phyloP scores from a whole-genome alignment of 2,888 invertebrate species.

The Archaeoteleia sp. region DNA sequence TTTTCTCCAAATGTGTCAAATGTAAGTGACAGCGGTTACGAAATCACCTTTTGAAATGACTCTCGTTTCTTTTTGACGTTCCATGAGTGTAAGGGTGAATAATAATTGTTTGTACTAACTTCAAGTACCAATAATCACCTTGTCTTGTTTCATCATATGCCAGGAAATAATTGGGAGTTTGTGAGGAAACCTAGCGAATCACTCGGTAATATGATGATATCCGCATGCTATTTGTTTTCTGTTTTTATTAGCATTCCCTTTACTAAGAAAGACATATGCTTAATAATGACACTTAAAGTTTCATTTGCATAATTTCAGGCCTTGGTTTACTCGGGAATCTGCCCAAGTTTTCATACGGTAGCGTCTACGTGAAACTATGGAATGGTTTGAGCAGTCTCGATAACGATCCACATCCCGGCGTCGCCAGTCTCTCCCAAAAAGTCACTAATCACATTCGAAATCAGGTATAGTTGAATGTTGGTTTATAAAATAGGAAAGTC shows the following conservation, averaged over 20 bases:
- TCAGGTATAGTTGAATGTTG: slow-evolving; percentile 77
- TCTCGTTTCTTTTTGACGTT: no score
- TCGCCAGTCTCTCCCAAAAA: slow-evolving; percentile 85
- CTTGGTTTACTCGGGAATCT: slow-evolving; percentile 75
- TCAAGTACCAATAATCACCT: slow-evolving; percentile 45
- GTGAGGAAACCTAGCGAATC: slow-evolving; percentile 75
- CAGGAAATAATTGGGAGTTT: slow-evolving; percentile 75
- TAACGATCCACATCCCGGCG: slow-evolving; percentile 91
- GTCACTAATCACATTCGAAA: slow-evolving; percentile 86
- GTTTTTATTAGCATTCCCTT: not conserved
- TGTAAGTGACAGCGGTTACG: no score
- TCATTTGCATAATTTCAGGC: slow-evolving; percentile 58
- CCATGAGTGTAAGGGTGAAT: not conserved
- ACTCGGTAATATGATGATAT: slow-evolving; percentile 68
- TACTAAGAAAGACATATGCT: not conserved
- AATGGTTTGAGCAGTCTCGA: slow-evolving; percentile 85
- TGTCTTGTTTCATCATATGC: slow-evolving; percentile 63
- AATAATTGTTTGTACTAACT: not conserved
- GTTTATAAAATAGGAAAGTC: not conserved
- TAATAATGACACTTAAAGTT: not conserved
- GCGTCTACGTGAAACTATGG: slow-evolving; percentile 94
- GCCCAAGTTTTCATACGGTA: slow-evolving; percentile 79
- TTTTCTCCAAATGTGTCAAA: no score
- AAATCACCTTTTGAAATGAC: no score
- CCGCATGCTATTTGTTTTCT: slow-evolving; percentile 21